Base-by-base conservation (phyloP, 1,140 invertebrate genomes). In the Drosophila athabasca region DNA sequence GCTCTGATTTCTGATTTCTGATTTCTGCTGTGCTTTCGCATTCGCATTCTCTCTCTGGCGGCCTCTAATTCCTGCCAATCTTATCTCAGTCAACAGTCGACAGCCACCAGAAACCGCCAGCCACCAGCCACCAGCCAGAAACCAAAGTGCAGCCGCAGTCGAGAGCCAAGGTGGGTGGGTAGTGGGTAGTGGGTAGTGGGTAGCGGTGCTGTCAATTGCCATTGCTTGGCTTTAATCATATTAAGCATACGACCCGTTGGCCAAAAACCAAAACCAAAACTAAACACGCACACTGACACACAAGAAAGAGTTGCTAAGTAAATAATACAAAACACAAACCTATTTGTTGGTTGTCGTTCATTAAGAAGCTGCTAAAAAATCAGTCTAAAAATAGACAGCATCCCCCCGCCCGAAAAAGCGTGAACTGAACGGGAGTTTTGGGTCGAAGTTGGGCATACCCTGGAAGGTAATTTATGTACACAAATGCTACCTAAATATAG, bases 181-280 rank as follows among this genome's bases (percentile, higher is more conserved):
- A 19, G 17, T 19, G 17, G 17, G 17, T 19, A 19, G 17, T 1
- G 17, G 15, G 17, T 19, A 19, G 17, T 19, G 17, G 17, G 17
- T 19, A 19, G 17, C 17, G 17, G 15, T 35, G 58, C 22, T 35
- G 43, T 39, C 41, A 49, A 43, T 17, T 39, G 15, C n/a, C 5
- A 26, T 26, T 26, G 24, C 24, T n/a, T 11, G 8, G 31, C 6
- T 7, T 39, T 11, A 31, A 84, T 73, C 58, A 69, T 62, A 85
- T 84, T 49, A 72, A 67, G 81, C 61, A 84, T 84, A 85, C 81
- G 81, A 85, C 81, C 57, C 54, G 67, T 69, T 67, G 76, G 17
- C 17, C 49, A 60, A 60, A 31, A 39, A 43, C 39, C 64, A 54
- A 52, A 52, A 61, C 74, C 55, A 75, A 62, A 66, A 31, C 31